These are phyloP conservation scores for Thymallus thymallus DNA, from an alignment of 2,113 vertebrate genomes.

Conservation along the genomic window DNA sequence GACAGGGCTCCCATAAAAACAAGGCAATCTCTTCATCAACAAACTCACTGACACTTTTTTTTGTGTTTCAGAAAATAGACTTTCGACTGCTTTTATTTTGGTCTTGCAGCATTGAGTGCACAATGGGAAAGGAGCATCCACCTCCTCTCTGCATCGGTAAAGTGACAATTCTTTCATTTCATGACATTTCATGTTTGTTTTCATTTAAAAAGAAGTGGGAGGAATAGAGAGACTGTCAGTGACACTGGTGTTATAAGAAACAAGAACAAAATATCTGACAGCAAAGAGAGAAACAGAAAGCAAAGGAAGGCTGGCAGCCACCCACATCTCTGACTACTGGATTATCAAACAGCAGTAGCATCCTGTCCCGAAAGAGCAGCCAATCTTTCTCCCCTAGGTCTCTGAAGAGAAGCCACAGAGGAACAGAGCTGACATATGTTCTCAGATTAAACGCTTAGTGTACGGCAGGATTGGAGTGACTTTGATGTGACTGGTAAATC, in stretches of 20 bases:
- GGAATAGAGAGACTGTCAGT: background rate
- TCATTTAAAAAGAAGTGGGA: background rate
- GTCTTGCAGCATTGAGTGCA: background rate
- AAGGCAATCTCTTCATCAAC: background rate
- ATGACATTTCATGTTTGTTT: background rate
- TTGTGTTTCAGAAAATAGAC: background rate
- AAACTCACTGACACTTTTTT: background rate
- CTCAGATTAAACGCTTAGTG: too few species aligned
- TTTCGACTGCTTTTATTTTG: background rate
- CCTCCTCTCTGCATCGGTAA: background rate
- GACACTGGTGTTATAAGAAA: background rate
- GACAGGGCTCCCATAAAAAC: background rate
- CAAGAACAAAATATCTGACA: background rate
- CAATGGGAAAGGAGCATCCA: background rate
- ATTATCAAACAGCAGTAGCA: conserved; percentile 1
- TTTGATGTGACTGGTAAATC: too few species aligned
- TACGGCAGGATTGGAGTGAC: too few species aligned
- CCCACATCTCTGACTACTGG: background rate
- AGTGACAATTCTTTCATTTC: background rate
- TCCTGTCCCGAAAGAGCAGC: conserved; percentile 6
- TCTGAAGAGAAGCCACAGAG: too few species aligned
- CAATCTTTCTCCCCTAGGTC: too few species aligned
- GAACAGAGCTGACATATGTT: too few species aligned
- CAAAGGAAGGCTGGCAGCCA: conserved; percentile 2
- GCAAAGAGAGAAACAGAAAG: background rate